These are phyloP conservation scores for Nematostella vectensis DNA, from an alignment of 92 coral and sea anemone species.

Conservation along the genomic window DNA sequence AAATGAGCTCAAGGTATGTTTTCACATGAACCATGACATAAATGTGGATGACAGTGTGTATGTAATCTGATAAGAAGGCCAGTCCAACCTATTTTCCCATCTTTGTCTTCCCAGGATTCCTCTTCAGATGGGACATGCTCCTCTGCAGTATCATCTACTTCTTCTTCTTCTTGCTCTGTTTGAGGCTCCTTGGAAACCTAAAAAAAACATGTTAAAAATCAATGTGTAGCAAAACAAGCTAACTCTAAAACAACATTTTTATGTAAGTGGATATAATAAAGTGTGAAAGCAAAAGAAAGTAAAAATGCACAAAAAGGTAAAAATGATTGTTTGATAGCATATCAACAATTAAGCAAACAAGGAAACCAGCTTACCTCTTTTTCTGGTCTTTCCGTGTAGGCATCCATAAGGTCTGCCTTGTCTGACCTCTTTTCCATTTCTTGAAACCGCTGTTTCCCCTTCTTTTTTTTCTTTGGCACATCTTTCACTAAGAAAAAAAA, in stretches of 20 bases:
- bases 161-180: conserved; percentile 34
- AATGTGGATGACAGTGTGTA: no score
- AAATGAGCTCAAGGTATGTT: no score
- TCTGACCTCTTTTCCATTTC: conserved; percentile 81
- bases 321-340: no score
- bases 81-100: conserved; percentile 46
- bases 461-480: conserved; percentile 56
- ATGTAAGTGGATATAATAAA: no score
- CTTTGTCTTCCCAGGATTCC: conserved; percentile 97
- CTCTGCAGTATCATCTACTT: conserved; percentile 20
- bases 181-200: conserved; percentile 28
- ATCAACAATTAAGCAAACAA: no score
- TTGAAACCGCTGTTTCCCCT: conserved; percentile 58
- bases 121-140: conserved; percentile 64
- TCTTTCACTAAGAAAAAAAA: conserved; percentile 40
- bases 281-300: no score
- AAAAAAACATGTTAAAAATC: neutral
- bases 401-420: conserved; percentile 77
- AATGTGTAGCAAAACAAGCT: neutral
- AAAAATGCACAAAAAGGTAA: no score
- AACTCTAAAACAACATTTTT: neutral
- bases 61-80: no score
- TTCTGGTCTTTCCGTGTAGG: conserved; percentile 87
- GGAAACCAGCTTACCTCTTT: conserved; percentile 29
- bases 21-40: no score